A percentile compares a stretch with the other conserved stretches of the same genome.
Evolutionary conservation across 2,113 vertebrate genomes (phyloP).

Genomic region (Cinclus cinclus): DNA sequence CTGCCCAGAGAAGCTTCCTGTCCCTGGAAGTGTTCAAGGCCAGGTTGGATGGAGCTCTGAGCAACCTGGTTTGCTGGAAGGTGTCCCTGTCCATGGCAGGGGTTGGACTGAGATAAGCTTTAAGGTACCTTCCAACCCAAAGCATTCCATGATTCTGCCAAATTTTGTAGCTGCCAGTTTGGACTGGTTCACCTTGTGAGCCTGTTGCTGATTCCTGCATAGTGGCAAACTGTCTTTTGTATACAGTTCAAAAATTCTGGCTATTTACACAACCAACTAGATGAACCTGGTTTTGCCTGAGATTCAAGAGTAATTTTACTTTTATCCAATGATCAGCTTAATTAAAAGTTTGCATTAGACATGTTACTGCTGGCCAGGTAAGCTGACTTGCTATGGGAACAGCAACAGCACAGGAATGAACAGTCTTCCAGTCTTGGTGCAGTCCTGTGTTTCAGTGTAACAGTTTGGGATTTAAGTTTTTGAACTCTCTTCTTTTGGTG

Average conservation of each 20-base stretch:
- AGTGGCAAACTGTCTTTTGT: background rate
- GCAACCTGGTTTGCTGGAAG: background rate
- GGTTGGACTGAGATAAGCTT: background rate
- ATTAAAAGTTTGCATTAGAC: background rate
- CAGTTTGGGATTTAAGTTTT: background rate
- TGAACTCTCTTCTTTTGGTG: background rate
- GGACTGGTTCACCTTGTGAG: background rate
- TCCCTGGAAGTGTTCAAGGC: background rate
- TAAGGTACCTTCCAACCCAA: background rate
- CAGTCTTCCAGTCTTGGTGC: background rate
- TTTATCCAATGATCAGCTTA: background rate
- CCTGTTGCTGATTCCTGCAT: background rate
- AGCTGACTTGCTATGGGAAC: background rate
- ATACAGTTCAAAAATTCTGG: background rate
- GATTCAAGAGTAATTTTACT: background rate
- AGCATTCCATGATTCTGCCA: background rate
- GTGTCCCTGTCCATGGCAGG: background rate
- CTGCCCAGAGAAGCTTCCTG: background rate
- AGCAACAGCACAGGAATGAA: background rate
- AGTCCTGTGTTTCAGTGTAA: background rate
- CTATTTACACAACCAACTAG: background rate
- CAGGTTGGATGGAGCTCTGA: background rate
- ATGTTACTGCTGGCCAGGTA: background rate
- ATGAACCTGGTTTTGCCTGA: background rate
- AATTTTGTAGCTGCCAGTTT: background rate